These are phyloP conservation scores for Saccostrea glomerata DNA, from an alignment of 1,140 invertebrate genomes.

Conservation along the genomic window DNA sequence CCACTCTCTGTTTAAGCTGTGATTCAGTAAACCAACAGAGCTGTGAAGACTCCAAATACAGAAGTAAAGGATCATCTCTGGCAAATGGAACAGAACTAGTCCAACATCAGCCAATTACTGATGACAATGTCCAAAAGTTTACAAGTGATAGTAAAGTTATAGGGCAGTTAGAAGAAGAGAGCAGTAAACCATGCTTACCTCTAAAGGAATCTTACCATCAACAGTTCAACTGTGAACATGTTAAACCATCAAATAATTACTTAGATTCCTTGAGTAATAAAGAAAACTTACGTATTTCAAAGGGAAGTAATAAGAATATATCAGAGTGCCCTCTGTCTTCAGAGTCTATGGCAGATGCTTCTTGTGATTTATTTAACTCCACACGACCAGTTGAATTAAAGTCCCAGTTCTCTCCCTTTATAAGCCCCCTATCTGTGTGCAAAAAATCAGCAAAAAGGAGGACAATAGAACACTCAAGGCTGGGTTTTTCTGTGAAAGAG, in stretches of 20 bases:
- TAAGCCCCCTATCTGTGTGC: not conserved
- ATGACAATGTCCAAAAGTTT: not conserved
- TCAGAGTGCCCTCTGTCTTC: not conserved
- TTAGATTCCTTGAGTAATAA: not conserved
- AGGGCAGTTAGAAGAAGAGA: not conserved
- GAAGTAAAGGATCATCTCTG: not conserved
- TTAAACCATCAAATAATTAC: not conserved
- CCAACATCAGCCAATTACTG: not conserved
- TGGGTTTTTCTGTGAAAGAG: not conserved
- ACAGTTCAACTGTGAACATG: not conserved
- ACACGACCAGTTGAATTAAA: not conserved
- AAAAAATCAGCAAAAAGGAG: not conserved
- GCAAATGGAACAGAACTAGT: not conserved
- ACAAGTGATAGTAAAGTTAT: not conserved
- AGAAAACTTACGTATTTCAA: not conserved
- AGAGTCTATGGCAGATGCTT: not conserved
- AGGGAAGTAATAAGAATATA: not conserved
- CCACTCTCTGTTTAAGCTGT: not conserved
- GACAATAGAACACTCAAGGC: not conserved
- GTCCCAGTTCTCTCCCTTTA: not conserved
- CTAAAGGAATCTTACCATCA: not conserved
- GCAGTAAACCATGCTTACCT: not conserved
- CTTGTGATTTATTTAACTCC: constrained; percentile 7
- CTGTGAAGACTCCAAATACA: constrained; percentile 2
- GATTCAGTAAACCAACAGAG: not conserved